Evolutionary conservation across 2,113 vertebrate genomes (phyloP).

Genomic region (Pedionomus torquatus): DNA sequence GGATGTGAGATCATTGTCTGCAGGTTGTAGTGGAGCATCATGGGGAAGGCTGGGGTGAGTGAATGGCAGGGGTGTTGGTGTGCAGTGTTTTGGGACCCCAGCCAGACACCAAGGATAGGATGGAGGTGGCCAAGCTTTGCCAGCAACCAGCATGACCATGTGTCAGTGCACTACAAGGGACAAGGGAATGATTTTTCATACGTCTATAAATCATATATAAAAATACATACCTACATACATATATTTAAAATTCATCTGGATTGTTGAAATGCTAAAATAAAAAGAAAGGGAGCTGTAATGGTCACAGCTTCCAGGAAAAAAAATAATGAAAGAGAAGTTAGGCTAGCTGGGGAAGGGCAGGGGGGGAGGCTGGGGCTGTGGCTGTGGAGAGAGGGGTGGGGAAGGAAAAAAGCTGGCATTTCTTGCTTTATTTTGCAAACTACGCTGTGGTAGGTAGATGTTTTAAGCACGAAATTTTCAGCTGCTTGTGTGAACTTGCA

Average conservation of each 20-base stretch:
- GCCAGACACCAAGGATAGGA: neutral
- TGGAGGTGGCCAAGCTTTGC: neutral
- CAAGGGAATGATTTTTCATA: neutral
- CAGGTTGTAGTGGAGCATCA: neutral
- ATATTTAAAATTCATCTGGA: neutral
- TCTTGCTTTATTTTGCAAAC: neutral
- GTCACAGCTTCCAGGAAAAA: neutral
- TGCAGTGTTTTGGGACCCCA: neutral
- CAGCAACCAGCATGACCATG: neutral
- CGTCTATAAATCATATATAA: neutral
- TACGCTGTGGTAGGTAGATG: neutral
- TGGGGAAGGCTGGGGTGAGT: neutral
- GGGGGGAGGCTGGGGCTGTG: too few species aligned
- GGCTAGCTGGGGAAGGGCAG: neutral
- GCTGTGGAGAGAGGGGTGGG: too few species aligned
- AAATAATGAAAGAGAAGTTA: neutral
- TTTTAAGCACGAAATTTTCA: neutral
- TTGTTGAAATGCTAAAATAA: neutral
- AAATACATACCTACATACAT: neutral
- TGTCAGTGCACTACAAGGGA: neutral
- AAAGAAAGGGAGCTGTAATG: neutral
- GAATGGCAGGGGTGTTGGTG: fast-evolving
- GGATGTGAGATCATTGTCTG: fast-evolving
- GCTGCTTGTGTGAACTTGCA: neutral
- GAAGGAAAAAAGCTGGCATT: neutral